Percentiles rank a stretch among this genome's conserved stretches.
These are phyloP conservation scores for Slavum lentiscoides DNA, from an alignment of 2,888 invertebrate species.

Conservation along the genomic window DNA sequence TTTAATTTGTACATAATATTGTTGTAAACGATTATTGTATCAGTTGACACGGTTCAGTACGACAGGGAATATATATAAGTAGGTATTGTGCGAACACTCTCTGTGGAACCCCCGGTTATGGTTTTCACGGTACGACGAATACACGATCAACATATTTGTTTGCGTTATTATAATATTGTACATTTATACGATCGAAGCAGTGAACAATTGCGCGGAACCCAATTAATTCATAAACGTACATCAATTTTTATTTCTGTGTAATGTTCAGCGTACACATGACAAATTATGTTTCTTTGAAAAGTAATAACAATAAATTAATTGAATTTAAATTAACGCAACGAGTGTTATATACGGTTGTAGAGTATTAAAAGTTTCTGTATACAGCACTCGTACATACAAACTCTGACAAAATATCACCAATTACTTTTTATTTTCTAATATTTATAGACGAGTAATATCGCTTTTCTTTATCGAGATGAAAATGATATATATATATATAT, in stretches of 20 bases:
- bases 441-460: slow-evolving; percentile 27
- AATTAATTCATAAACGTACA: slow-evolving; percentile 5
- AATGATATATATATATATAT: too few species aligned
- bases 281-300: neutral
- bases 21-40: slow-evolving; percentile 1
- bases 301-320: too few species aligned
- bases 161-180: neutral
- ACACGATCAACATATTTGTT: slow-evolving; percentile 7
- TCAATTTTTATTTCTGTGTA: slow-evolving; percentile 3
- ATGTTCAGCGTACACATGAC: slow-evolving; percentile 30
- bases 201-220: neutral
- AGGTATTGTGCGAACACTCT: neutral
- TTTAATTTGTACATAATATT: slow-evolving; percentile 31
- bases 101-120: neutral
- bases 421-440: slow-evolving; percentile 27
- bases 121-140: slow-evolving; percentile 6
- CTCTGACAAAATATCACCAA: neutral
- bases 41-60: slow-evolving; percentile 22
- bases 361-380: neutral
- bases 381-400: slow-evolving; percentile 17
- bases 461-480: slow-evolving; percentile 24
- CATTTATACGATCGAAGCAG: neutral
- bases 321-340: neutral
- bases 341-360: slow-evolving; percentile 19
- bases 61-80: slow-evolving; percentile 18